These are phyloP conservation scores for Salvelinus namaycush DNA, from an alignment of 2,113 vertebrate species.

Conservation along the genomic window DNA sequence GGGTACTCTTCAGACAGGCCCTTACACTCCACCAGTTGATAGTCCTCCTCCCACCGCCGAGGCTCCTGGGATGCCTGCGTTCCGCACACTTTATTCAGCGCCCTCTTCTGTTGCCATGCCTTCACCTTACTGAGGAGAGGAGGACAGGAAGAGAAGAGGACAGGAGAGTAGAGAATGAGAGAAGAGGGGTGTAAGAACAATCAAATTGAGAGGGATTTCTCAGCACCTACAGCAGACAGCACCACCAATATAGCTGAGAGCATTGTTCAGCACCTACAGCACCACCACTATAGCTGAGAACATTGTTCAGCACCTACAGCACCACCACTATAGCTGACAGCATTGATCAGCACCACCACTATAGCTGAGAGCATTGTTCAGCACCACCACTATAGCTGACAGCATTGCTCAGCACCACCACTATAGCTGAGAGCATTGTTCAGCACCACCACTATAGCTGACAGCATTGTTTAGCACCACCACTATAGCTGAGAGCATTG, in stretches of 20 bases:
- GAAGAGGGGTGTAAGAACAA: not conserved
- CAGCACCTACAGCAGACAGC: not conserved
- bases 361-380: no score
- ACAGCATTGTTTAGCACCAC: no score
- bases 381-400: no score
- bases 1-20: slow-evolving; percentile 76
- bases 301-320: no score
- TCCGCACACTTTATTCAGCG: slow-evolving; percentile 62
- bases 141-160: not conserved
- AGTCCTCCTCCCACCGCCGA: slow-evolving; percentile 75
- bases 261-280: no score
- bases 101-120: slow-evolving; percentile 72
- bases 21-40: slow-evolving; percentile 72
- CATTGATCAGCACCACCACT: no score
- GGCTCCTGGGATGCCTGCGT: slow-evolving; percentile 57
- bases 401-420: no score
- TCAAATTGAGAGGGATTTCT: slow-evolving; percentile 1
- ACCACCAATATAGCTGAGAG: no score
- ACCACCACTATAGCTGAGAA: no score
- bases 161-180: slow-evolving; percentile 2
- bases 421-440: not conserved
- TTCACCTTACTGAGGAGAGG: slow-evolving; percentile 73
- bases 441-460: no score
- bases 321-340: no score
- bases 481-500: not conserved